Base-by-base conservation (phyloP, 2,888 invertebrate species). In the Rugalucina vietnamica region DNA sequence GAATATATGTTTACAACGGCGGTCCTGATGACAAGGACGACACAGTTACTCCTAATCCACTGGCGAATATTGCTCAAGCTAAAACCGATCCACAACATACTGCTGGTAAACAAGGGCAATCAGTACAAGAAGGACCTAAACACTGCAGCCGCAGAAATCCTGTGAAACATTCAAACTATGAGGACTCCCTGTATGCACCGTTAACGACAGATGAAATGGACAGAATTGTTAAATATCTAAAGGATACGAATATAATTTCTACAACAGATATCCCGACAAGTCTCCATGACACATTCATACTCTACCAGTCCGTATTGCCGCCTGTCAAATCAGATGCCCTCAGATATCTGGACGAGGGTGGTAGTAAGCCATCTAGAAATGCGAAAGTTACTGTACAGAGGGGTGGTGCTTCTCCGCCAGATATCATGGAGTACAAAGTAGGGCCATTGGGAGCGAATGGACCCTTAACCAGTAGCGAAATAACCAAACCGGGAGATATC, bases 381-480 rank as follows among this genome's bases (percentile, higher is more conserved):
- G 88, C 90, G 0, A 84, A 85, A 14, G 90, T 88, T 1, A 86
- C 84, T 0, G 88, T 91, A 0, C 85, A 87, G 24, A 77, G 88
- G 10, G 89, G 91, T 8, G 81, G 79, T 24, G 76, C 37, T 14
- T 37, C 79, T 2, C 21, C 79, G 8, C 89, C 89, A 12, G 88
- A 88, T 65, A 78, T 90, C 8, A 91, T 90, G 90, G 89, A 90
- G 54, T 91, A 90, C 74, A 88, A 87, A 77, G 89, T 91, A 5
- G 91, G 91, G 0, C 91, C 91, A 0, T 76, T 91, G 1, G 84
- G 81, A 24, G 50, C 79, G 0, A 32, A 12, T 34, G 70, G 34
- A 10, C 65, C 76, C 29, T 79, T 89, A 12, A 81, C 71, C 12
- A 73, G 79, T 0, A 36, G 12, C 0, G 81, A 77, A 5, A 49